Conservation (phyloP, 1,140 invertebrate species). For the Myzus persicae region DNA sequence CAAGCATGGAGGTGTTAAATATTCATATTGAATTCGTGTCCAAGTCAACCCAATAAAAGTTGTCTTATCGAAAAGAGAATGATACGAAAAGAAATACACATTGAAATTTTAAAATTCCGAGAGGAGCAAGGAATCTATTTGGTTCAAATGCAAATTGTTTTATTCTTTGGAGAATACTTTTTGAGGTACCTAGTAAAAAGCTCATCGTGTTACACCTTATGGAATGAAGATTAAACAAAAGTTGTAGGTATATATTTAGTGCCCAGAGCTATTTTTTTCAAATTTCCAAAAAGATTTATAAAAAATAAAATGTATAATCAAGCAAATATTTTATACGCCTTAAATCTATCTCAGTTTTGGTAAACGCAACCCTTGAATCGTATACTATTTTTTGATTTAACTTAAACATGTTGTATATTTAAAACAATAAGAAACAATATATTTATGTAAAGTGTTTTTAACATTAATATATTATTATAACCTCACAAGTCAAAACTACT, state of each 20-base stretch:
- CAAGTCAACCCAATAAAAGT: neutral
- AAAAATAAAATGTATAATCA: neutral
- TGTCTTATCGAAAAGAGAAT: neutral
- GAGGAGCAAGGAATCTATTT: neutral
- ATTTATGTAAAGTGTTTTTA: neutral
- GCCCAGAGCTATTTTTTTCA: neutral
- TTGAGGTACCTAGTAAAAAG: neutral
- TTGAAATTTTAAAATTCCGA: neutral
- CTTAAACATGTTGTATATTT: neutral
- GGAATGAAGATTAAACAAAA: neutral
- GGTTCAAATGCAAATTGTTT: neutral
- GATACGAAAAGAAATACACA: neutral
- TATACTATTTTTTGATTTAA: neutral
- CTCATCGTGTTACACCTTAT: too few species aligned
- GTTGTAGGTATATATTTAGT: neutral
- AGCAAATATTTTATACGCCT: neutral
- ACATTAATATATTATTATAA: neutral
- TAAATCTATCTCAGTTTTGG: neutral
- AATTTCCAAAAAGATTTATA: neutral
- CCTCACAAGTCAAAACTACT: neutral
- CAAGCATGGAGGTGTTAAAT: neutral
- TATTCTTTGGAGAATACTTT: neutral
- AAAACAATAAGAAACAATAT: neutral
- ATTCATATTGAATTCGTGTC: neutral
- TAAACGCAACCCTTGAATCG: neutral